Evolutionary conservation across 2,888 invertebrate species (phyloP), one percentile per base, ranked within the genome.

Genomic region (Nysson spinosus): DNA sequence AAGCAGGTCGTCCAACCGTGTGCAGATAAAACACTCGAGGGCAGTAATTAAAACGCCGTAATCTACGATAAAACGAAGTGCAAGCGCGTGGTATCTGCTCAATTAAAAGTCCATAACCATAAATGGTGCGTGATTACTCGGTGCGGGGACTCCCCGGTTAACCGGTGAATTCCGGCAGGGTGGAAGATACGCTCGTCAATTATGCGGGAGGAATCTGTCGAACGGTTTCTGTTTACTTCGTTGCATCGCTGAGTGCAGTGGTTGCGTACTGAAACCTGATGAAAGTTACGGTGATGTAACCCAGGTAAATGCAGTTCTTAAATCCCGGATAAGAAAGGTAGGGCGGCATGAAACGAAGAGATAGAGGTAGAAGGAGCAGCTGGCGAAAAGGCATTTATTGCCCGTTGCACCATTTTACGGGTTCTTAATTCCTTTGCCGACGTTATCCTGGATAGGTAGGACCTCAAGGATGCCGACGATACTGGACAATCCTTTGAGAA

Each of bases 381-480:
- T 83, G 84, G 84, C 78, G 78, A 80, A 83, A 80, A 78, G 79
- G 83, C 78, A 81, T 85, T 85, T 84, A 85, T 83, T 82, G 80
- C 81, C 75, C 65, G 70, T 81, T 80, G 77, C 79, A 75, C 78
- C 81, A 80, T 79, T 85, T 84, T 81, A 84, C 80, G 83, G 79
- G 75, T 80, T 80, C 82, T 79, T 80, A 78, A 82, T 81, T 81
- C 75, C 77, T 69, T 73, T 56, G 56, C 63, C 57, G 52, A 43
- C 47, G 43, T 72, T 73, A 66, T 67, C 62, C 72, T 26, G 57
- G 65, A 64, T 69, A 43, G 32, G 47, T 42, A 42, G 54, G 58
- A 58, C 61, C 62, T 67, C 57, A 72, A 72, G 71, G 69, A 64
- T 55, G 68, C 69, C 69, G 75, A 34, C 62, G 19, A 65, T 54